A percentile compares a stretch with the other conserved stretches of the same genome.
Evolutionary conservation across 1,140 invertebrate genomes (phyloP).

Genomic region (Fragariocoptes setiger): DNA sequence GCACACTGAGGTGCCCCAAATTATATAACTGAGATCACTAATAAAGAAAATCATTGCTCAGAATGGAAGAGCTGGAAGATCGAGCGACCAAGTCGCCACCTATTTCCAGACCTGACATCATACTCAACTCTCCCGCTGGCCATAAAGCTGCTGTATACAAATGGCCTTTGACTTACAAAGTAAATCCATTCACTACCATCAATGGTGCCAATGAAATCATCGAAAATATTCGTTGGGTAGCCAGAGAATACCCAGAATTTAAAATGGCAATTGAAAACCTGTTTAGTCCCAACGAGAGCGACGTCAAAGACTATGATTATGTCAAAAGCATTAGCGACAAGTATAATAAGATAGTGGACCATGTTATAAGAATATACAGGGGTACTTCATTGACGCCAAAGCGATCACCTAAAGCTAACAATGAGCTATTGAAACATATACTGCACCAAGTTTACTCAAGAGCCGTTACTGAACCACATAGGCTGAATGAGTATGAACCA

Average conservation of each 20-base stretch:
- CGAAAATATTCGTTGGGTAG: conserved; percentile 76
- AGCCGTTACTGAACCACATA: conserved; percentile 76
- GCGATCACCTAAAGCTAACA: conserved; percentile 35
- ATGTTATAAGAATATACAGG: conserved; percentile 63
- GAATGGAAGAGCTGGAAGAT: too few relatives aligned
- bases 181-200: conserved; percentile 54
- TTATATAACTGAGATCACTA: too few relatives aligned
- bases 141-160: conserved; percentile 63
- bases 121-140: conserved; percentile 71
- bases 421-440: conserved; percentile 61
- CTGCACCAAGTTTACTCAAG: conserved; percentile 87
- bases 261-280: conserved; percentile 67
- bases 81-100: too few relatives aligned
- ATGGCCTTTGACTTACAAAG: conserved; percentile 73
- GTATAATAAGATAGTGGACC: conserved; percentile 79
- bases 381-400: conserved; percentile 30
- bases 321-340: conserved; percentile 76
- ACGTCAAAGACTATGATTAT: conserved; percentile 65
- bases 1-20: too few relatives aligned
- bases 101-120: conserved; percentile 41
- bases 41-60: too few relatives aligned
- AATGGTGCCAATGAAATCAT: conserved; percentile 61
- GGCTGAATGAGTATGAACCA: conserved; percentile 84
- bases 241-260: conserved; percentile 70
- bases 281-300: conserved; percentile 42